Percentiles rank a stretch among this genome's conserved stretches.
Conservation (phyloP, 92 coral and sea anemone genomes). For the Nematostella vectensis region DNA sequence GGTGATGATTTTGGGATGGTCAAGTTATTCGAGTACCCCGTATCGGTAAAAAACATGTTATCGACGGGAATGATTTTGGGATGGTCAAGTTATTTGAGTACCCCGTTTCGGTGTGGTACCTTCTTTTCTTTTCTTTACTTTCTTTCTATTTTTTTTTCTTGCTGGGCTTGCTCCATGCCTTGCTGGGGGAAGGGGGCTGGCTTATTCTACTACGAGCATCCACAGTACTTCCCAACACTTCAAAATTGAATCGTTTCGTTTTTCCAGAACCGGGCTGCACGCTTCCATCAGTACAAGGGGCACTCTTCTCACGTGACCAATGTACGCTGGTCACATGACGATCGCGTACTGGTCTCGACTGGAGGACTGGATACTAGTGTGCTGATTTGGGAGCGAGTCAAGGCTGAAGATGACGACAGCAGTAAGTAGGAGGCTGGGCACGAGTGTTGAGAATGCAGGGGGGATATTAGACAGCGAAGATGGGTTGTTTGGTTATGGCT, state of each 20-base stretch:
- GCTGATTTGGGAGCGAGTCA: constrained; percentile 83
- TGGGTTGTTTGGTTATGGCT: no score
- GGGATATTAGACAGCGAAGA: no score
- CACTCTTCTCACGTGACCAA: constrained; percentile 99
- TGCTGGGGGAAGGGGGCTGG: no score
- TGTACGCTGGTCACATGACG: constrained; percentile 95
- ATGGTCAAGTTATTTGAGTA: constrained; percentile 85
- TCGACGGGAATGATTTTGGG: constrained; percentile 99
- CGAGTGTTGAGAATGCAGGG: no score
- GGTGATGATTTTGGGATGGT: constrained; percentile 99
- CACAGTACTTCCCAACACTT: no score
- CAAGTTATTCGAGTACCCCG: constrained; percentile 87
- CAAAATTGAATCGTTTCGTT: background rate
- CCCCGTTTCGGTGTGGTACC: constrained; percentile 72
- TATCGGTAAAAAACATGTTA: no score
- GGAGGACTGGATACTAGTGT: constrained; percentile 98
- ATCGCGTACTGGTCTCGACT: constrained; percentile 86
- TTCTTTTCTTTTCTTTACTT: no score
- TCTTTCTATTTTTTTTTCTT: no score
- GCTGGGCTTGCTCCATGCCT: no score
- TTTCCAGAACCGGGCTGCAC: constrained; percentile 66
- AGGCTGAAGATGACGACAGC: constrained; percentile 50
- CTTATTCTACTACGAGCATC: no score
- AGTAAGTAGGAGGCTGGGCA: no score
- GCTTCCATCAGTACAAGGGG: constrained; percentile 66